These are phyloP conservation scores for Lordiphosa fenestrarum DNA, from an alignment of 2,888 invertebrate species.

Conservation along the genomic window DNA sequence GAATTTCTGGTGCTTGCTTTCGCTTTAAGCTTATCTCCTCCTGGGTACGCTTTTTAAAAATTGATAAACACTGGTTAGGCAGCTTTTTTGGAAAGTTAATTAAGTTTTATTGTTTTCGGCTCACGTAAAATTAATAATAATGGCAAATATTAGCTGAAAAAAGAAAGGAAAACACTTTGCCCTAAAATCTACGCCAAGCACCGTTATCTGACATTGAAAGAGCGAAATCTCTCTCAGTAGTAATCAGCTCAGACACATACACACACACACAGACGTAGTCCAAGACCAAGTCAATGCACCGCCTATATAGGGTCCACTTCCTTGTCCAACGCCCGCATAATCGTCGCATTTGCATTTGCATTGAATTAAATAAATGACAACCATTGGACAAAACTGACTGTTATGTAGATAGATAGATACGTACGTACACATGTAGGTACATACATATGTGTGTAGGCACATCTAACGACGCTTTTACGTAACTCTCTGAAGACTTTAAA, in stretches of 20 bases:
- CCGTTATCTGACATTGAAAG: slow-evolving; percentile 23
- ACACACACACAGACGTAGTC: neutral
- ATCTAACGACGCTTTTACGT: slow-evolving; percentile 61
- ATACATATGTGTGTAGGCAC: slow-evolving; percentile 3
- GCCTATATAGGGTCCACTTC: slow-evolving; percentile 41
- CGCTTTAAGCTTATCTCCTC: too few relatives aligned
- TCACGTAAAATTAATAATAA: slow-evolving; percentile 40
- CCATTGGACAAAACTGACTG: slow-evolving; percentile 22
- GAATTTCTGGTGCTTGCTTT: too few relatives aligned
- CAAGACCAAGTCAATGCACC: slow-evolving; percentile 55
- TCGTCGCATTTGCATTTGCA: slow-evolving; percentile 37
- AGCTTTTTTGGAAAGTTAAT: slow-evolving; percentile 27
- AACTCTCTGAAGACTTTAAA: slow-evolving; percentile 32
- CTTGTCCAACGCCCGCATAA: slow-evolving; percentile 34
- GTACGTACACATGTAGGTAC: neutral
- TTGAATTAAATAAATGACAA: slow-evolving; percentile 55
- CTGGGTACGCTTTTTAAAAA: too few relatives aligned
- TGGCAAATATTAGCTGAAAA: slow-evolving; percentile 31
- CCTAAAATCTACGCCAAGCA: slow-evolving; percentile 17
- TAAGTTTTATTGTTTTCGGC: neutral
- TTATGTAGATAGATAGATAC: slow-evolving; percentile 13
- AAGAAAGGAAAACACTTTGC: slow-evolving; percentile 8
- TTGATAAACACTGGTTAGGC: slow-evolving; percentile 26
- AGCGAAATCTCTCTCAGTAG: slow-evolving; percentile 1
- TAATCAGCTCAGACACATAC: neutral